Conservation (phyloP, 2,113 vertebrate species). For the Pandion haliaetus region DNA sequence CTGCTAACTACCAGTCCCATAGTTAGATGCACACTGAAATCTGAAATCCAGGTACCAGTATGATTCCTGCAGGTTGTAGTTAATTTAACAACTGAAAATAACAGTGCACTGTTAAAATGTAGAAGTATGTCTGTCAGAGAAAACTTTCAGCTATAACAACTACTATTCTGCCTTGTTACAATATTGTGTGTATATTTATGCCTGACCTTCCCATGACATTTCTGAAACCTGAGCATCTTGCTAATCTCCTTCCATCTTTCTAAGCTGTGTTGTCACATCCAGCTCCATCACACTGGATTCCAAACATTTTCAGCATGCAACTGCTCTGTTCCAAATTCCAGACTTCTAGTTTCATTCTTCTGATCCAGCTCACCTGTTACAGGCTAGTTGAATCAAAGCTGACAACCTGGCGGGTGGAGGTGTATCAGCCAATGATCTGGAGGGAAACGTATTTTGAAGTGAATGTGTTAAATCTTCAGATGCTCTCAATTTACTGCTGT, state of each 20-base stretch:
- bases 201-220: neutral
- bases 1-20: neutral
- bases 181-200: neutral
- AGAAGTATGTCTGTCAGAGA: no score
- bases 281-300: neutral
- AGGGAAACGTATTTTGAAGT: neutral
- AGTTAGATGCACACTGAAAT: neutral
- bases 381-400: neutral
- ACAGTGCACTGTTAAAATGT: neutral
- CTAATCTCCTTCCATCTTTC: neutral
- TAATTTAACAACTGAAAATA: neutral
- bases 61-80: neutral
- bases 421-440: neutral
- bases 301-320: neutral
- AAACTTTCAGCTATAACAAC: neutral
- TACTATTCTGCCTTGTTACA: neutral
- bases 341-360: neutral
- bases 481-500: neutral
- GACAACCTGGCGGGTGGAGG: neutral
- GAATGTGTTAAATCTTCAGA: neutral
- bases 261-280: neutral
- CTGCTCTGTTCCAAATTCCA: neutral
- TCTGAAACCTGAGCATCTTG: constrained; percentile 4
- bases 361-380: neutral
- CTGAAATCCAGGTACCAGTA: neutral